These are phyloP conservation scores for Lysiphlebus fabarum DNA, from an alignment of 1,140 invertebrate genomes.

Conservation along the genomic window DNA sequence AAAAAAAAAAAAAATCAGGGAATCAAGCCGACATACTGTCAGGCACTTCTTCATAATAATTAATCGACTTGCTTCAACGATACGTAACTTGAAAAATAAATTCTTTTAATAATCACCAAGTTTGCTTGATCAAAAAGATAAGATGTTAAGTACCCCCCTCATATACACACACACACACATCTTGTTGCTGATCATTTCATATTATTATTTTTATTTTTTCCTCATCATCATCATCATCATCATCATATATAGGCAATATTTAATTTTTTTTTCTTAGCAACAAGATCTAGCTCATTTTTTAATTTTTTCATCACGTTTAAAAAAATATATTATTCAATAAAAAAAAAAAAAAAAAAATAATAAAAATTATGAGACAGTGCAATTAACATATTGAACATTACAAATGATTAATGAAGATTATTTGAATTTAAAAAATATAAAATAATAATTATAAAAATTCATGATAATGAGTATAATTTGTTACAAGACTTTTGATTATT, in stretches of 20 bases:
- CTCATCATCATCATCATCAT: no score
- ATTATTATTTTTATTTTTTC: slow-evolving; percentile 1
- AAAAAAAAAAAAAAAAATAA: no score
- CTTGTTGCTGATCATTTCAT: not conserved
- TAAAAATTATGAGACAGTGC: not conserved
- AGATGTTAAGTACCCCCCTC: slow-evolving; percentile 23
- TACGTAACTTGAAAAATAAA: slow-evolving; percentile 20
- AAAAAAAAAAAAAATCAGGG: slow-evolving; percentile 9
- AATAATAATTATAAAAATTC: not conserved
- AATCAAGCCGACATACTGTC: slow-evolving; percentile 30
- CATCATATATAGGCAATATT: no score
- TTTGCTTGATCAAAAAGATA: slow-evolving; percentile 39
- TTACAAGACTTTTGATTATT: no score
- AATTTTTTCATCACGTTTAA: no score
- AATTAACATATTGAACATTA: slow-evolving; percentile 7
- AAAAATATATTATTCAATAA: no score
- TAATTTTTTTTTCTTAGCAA: no score
- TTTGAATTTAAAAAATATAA: not conserved
- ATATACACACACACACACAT: slow-evolving; percentile 17
- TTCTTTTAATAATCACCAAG: slow-evolving; percentile 38
- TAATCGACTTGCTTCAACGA: slow-evolving; percentile 34
- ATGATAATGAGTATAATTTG: no score
- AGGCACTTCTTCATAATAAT: slow-evolving; percentile 43
- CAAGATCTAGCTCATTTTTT: no score
- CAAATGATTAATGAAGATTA: not conserved